Base-by-base conservation (phyloP, 2,888 invertebrate genomes). In the Drosophila borborema region DNA sequence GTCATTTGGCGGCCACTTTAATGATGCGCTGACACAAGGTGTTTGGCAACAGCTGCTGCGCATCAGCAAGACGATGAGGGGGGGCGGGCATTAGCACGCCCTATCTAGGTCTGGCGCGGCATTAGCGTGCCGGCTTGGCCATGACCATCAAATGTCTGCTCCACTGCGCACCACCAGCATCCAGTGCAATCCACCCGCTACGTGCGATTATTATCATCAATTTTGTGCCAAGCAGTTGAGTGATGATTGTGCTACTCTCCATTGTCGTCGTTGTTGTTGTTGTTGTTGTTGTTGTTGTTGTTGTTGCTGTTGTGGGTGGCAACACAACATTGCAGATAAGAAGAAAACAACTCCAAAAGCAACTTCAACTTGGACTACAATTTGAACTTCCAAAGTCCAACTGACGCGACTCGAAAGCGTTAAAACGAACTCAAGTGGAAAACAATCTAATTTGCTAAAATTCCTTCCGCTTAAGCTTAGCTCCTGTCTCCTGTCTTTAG, bases 361-460 rank as follows among this genome's bases (percentile, higher is more conserved):
- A 46, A 61, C 31, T 54, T 28, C 59, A 12, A 55, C 40, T 68
- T 64, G 41, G 59, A 49, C 41, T 51, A 12, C 58, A 40, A 56
- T 62, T 60, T 51, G 55, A 36, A 62, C 64, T 78, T 10, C n/a
- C 54, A 59, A 53, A 64, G 49, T 73, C 62, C 76, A 53, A 60
- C 58, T 64, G 72, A 64, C 60, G 73, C 78, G 68, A 66, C 66
- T 68, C 67, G 67, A 81, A 79, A 89, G 88, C 89, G 89, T 83
- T 90, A 82, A 86, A 91, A 90, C 90, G 88, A 91, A 91, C 92
- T 92, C 92, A 91, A 91, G 91, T 91, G 92, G 92, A 92, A 92
- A 92, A 92, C 92, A 92, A 92, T 92, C 92, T 91, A 92, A 92
- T 92, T 92, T 92, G 90, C 90, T 91, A 91, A 90, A 83, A 86